Percentiles rank a stretch among this genome's conserved stretches.
phyloP scores from a whole-genome alignment of 2,797 vertebrate species.

The Syngnathus acus region DNA sequence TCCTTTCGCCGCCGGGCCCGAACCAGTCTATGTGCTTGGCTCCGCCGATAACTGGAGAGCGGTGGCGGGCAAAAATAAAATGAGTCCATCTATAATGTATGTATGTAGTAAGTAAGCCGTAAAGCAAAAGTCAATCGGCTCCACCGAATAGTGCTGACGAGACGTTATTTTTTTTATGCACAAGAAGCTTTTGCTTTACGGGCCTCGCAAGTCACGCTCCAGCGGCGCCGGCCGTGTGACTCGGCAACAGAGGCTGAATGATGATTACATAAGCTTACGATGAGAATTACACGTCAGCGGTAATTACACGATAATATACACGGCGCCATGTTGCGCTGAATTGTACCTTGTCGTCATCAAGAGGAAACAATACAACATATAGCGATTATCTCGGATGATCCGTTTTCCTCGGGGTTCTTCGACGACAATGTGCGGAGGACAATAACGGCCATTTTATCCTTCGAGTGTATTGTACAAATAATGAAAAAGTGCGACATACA shows the following conservation, averaged over 20 bases:
- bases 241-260: conserved; percentile 3
- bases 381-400: not conserved
- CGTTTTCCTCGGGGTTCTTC: not conserved
- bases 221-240: not conserved
- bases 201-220: not conserved
- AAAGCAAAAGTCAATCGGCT: conserved; percentile 1
- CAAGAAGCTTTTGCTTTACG: not conserved
- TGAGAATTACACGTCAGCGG: not conserved
- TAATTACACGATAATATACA: not conserved
- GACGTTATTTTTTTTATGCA: not conserved
- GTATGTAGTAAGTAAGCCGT: not conserved
- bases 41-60: conserved; percentile 77
- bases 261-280: conserved; percentile 1
- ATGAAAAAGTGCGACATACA: not conserved
- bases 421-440: not conserved
- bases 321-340: not conserved
- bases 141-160: not conserved
- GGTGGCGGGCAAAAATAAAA: conserved; percentile 2
- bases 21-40: conserved; percentile 93
- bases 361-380: not conserved
- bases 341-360: not conserved
- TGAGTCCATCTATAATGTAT: conserved; percentile 10
- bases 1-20: conserved; percentile 83
- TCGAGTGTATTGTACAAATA: not conserved
- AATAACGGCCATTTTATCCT: not conserved